Base-by-base conservation (phyloP, 37 sponge, comb jelly and placozoan species). In the Halisarca cf. caerulea region DNA sequence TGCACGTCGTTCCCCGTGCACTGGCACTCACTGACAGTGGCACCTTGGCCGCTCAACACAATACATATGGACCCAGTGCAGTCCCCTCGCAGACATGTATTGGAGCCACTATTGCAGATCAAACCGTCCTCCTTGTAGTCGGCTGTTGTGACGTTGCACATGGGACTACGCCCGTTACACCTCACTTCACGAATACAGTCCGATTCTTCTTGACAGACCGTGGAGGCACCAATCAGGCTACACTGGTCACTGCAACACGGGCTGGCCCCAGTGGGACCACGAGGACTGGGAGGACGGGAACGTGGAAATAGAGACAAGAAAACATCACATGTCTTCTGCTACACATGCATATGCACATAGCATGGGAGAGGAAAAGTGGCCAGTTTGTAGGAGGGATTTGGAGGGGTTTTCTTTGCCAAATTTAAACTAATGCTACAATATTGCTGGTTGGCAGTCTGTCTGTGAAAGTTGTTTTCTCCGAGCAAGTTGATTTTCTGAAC, bases 11-110 rank as follows among this genome's bases (percentile, higher is more conserved):
- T 59, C 21, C 25, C 70, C 0, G 84, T 80, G 47, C 92, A 91
- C 61, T 91, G 88, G 74, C 95, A 95, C 83, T 95, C 95, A 51
- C 80, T 85, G 24, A 84, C 90, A 0, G 41, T 35, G 37, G 59
- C 11, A 0, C 47, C 68, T 20, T 14, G 11, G 11, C 6, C 51
- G 6, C 9, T 11, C 11, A 47, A 42, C 44, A 8, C 59, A 8
- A 59, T 72, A 77, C 92, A 91, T 35, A 88, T 53, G 39, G 88
- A 79, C 15, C 92, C 92, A 78, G 43, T 81, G 59, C 93, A 88
- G 64, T 82, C 83, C 9, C 93, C 93, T 18, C 41, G 60, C 18
- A 40, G 41, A 79, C 93, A 93, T 7, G 93, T 93, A 38, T 84
- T 80, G 51, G 73, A 28, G 41, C 70, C 83, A 45, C 53, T 66